Conservation (phyloP, 1,140 invertebrate genomes). For the Teleopsis dalmanni region DNA sequence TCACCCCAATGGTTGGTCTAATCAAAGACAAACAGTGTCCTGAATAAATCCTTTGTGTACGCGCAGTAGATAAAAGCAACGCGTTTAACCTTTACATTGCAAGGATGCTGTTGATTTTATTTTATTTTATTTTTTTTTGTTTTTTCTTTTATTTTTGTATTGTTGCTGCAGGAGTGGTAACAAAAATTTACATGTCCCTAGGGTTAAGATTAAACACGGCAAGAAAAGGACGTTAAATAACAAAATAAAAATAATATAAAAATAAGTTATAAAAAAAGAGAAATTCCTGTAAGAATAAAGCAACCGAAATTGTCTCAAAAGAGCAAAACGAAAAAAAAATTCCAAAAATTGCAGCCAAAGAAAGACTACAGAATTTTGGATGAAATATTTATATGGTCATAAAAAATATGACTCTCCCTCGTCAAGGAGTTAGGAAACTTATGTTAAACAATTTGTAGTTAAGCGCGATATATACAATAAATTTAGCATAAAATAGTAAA, state of each 20-base stretch:
- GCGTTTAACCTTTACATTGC: conserved; percentile 10
- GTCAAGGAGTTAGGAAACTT: too few species aligned
- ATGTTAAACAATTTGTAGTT: too few species aligned
- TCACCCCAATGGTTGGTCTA: conserved; percentile 34
- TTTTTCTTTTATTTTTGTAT: neutral
- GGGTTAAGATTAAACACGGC: conserved; percentile 41
- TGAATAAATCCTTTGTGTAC: conserved; percentile 42
- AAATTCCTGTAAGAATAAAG: conserved; percentile 13
- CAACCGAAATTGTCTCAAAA: too few species aligned
- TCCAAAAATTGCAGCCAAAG: conserved; percentile 22
- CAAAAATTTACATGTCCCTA: conserved; percentile 41
- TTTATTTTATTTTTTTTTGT: too few species aligned
- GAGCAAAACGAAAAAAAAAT: conserved; percentile 15
- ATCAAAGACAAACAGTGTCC: conserved; percentile 27
- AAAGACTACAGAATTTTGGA: conserved; percentile 21
- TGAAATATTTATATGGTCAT: too few species aligned
- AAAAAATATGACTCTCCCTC: too few species aligned
- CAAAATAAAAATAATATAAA: neutral
- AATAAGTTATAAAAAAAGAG: conserved; percentile 37
- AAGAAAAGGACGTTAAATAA: conserved; percentile 11
- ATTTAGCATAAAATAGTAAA: too few species aligned
- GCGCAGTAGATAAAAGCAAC: conserved; percentile 28
- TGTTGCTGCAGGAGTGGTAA: neutral
- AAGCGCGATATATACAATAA: too few species aligned
- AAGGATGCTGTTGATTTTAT: too few species aligned